Evolutionary conservation across 2,113 vertebrate species (phyloP).

Genomic region (Callorhinus ursinus): DNA sequence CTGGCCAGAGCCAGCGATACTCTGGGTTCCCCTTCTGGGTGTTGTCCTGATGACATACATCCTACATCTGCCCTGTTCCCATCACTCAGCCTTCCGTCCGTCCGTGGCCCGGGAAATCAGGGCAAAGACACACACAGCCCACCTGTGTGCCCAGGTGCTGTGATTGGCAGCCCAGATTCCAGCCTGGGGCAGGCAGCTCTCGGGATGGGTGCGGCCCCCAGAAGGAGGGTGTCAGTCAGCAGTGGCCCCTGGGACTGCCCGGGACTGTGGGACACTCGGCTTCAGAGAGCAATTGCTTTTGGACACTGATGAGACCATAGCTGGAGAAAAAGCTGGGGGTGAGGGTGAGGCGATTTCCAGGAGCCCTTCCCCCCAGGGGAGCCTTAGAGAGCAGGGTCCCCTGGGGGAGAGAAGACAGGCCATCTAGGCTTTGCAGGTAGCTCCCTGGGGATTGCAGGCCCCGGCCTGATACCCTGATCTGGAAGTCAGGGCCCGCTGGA

Average conservation of each 20-base stretch:
- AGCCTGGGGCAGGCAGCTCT: neutral
- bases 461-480: accelerated
- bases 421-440: neutral
- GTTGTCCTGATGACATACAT: accelerated
- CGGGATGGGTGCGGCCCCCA: neutral
- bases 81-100: neutral
- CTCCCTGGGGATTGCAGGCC: accelerated
- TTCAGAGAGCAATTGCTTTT: neutral
- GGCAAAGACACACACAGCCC: neutral
- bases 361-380: neutral
- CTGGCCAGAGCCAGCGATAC: accelerated
- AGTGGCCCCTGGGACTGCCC: neutral
- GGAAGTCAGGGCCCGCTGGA: accelerated
- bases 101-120: neutral
- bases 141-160: neutral
- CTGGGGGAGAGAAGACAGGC: neutral
- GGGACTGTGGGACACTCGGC: neutral
- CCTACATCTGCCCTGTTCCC: neutral
- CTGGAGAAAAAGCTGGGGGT: neutral
- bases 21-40: neutral
- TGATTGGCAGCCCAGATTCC: neutral
- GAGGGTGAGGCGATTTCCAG: neutral
- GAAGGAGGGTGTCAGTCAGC: accelerated
- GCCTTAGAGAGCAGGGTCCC: neutral
- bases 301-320: neutral